Conservation (phyloP, 2,888 invertebrate species). For the Ephialtes manifestator region DNA sequence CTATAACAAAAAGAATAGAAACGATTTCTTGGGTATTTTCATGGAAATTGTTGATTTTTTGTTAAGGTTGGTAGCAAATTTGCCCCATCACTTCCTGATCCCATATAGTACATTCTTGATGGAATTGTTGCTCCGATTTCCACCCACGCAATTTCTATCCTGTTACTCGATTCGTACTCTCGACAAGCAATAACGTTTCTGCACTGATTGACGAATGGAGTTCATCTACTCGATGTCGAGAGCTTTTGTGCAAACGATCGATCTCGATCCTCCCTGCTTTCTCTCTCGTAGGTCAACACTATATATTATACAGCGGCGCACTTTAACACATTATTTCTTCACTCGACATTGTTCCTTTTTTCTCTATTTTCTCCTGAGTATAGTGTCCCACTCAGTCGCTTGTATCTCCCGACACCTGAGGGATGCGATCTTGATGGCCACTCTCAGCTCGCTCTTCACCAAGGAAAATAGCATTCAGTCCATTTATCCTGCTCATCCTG, state of each 20-base stretch:
- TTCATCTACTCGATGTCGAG: conserved; percentile 47
- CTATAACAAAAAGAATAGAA: no score
- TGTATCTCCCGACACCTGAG: conserved; percentile 48
- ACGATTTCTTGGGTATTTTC: no score
- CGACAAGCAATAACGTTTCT: conserved; percentile 48
- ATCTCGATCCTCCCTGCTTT: conserved; percentile 41
- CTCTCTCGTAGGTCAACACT: neutral
- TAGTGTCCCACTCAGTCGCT: neutral
- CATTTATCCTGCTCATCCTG: conserved; percentile 20
- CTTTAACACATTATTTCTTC: conserved; percentile 44
- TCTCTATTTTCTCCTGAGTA: conserved; percentile 15
- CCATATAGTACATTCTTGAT: no score
- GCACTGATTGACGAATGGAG: conserved; percentile 57
- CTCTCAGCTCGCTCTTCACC: conserved; percentile 11
- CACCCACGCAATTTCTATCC: neutral
- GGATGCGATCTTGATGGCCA: conserved; percentile 45
- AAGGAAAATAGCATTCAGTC: conserved; percentile 13
- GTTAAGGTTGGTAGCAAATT: no score
- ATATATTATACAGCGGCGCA: neutral
- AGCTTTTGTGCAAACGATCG: conserved; percentile 38
- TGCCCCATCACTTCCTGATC: no score
- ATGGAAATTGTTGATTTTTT: no score
- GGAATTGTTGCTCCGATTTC: neutral
- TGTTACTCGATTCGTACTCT: neutral
- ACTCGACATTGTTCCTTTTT: conserved; percentile 17